Evolutionary conservation across 2,888 invertebrate genomes (phyloP).

Genomic region (Archips xylosteana): DNA sequence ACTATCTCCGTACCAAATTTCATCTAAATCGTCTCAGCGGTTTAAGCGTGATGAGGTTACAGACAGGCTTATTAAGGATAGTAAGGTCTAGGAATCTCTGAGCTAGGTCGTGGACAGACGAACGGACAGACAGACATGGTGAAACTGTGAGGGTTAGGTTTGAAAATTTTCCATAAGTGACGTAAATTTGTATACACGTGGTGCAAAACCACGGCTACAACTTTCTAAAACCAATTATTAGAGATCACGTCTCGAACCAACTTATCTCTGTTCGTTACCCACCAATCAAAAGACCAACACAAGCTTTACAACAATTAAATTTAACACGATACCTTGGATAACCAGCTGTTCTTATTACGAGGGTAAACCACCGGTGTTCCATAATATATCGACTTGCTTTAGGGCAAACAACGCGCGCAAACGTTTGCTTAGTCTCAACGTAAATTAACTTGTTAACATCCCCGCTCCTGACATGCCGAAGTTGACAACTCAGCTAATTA

Average conservation of each 20-base stretch:
- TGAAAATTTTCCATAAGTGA: too few species aligned
- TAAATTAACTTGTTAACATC: slow-evolving; percentile 66
- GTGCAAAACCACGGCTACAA: background rate
- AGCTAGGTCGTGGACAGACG: too few species aligned
- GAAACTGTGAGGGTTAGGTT: too few species aligned
- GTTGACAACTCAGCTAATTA: slow-evolving; percentile 62
- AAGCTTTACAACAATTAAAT: slow-evolving; percentile 29
- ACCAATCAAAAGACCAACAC: slow-evolving; percentile 19
- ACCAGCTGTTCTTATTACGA: slow-evolving; percentile 4
- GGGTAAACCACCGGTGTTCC: slow-evolving; percentile 24
- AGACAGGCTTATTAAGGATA: too few species aligned
- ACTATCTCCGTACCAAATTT: too few species aligned
- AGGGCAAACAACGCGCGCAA: slow-evolving; percentile 52
- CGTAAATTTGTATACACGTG: too few species aligned
- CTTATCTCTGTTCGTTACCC: background rate
- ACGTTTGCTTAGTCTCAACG: slow-evolving; percentile 62
- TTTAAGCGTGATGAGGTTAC: too few species aligned
- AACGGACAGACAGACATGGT: too few species aligned
- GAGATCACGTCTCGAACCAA: background rate
- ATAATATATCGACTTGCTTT: slow-evolving; percentile 37
- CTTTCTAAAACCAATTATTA: background rate
- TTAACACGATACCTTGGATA: slow-evolving; percentile 3
- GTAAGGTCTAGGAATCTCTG: too few species aligned
- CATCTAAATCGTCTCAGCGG: too few species aligned
- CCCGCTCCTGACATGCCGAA: slow-evolving; percentile 43